These are phyloP conservation scores for Gorsachius goisagi DNA, from an alignment of 2,113 vertebrate genomes.

Conservation along the genomic window DNA sequence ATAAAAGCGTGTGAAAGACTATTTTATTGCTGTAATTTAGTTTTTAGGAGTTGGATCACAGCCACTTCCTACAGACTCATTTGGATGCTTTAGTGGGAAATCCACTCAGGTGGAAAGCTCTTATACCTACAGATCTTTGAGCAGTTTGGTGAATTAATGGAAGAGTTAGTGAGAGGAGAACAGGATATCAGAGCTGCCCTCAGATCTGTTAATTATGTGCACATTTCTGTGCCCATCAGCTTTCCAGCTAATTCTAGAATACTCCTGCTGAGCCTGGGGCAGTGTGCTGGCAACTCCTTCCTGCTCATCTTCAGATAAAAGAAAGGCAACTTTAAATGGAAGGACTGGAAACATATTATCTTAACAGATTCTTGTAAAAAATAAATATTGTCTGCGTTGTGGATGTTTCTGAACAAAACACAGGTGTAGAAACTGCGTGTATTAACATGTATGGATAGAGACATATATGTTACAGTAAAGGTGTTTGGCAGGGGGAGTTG, in stretches of 20 bases:
- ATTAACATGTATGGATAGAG: neutral
- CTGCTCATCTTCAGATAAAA: neutral
- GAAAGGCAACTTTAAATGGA: neutral
- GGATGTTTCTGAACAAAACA: neutral
- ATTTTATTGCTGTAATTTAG: constrained; percentile 17
- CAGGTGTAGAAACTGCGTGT: neutral
- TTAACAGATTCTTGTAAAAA: neutral
- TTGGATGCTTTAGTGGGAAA: neutral
- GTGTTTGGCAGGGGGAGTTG: neutral
- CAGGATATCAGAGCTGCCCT: neutral
- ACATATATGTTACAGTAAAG: neutral
- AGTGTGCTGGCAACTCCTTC: neutral
- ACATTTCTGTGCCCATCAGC: neutral
- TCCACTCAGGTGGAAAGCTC: neutral
- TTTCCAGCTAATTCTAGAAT: neutral
- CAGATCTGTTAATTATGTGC: neutral
- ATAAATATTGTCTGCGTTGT: neutral
- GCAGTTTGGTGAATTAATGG: neutral
- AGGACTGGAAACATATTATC: neutral
- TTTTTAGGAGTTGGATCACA: neutral
- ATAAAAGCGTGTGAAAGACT: neutral
- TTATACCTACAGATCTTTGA: neutral
- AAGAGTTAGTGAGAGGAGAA: neutral
- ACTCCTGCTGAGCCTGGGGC: neutral
- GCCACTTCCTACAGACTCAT: constrained; percentile 2